Conservation (phyloP, 1,140 invertebrate genomes). For the Aphis gossypii region DNA sequence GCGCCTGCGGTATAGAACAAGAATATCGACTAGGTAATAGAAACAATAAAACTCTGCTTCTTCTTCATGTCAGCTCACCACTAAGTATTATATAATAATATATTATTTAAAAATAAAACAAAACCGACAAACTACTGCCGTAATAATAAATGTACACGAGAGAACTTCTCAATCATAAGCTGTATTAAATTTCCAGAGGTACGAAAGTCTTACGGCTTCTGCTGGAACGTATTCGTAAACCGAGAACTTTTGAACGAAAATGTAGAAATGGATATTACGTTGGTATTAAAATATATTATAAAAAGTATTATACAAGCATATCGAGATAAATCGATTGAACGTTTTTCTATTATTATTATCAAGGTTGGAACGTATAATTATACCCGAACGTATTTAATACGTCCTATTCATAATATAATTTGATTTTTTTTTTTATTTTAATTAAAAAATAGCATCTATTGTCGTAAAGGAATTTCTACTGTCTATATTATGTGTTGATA, state of each 20-base stretch:
- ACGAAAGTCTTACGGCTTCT: slow-evolving; percentile 28
- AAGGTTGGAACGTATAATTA: too few relatives aligned
- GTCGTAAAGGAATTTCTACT: too few relatives aligned
- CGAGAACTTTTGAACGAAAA: slow-evolving; percentile 21
- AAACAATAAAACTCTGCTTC: neutral
- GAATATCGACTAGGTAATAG: neutral
- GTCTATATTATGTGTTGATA: too few relatives aligned
- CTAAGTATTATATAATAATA: neutral
- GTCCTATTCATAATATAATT: too few relatives aligned
- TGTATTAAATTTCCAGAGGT: slow-evolving; percentile 22
- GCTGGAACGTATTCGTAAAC: neutral
- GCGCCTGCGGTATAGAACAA: too few relatives aligned
- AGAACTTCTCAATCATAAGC: slow-evolving; percentile 23
- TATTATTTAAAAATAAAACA: neutral
- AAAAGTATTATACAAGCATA: neutral
- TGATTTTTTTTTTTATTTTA: too few relatives aligned
- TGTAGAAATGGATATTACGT: neutral
- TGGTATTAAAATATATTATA: neutral
- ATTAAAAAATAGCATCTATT: too few relatives aligned
- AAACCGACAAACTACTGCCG: neutral
- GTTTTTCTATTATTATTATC: neutral
- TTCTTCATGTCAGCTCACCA: neutral
- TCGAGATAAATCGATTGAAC: neutral
- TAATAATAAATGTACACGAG: neutral
- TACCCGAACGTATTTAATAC: too few relatives aligned